Percentiles rank a stretch among this genome's conserved stretches.
These are phyloP conservation scores for Pyrrhosoma nymphula DNA, from an alignment of 2,888 invertebrate genomes.

Conservation along the genomic window DNA sequence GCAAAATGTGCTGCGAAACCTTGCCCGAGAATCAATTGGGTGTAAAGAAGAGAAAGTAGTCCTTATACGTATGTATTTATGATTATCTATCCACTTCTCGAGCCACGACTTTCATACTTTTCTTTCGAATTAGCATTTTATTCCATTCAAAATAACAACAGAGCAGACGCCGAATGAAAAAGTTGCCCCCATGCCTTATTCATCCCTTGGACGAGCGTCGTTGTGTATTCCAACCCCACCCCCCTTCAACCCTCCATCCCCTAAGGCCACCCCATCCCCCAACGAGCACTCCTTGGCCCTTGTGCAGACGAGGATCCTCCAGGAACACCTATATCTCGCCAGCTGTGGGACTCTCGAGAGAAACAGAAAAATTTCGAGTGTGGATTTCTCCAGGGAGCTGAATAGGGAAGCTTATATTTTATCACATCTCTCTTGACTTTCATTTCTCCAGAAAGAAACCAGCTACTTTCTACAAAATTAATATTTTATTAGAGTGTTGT, in stretches of 20 bases:
- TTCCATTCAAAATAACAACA: background rate
- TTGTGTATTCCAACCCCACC: background rate
- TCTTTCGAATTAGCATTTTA: constrained; percentile 4
- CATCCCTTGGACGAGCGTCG: background rate
- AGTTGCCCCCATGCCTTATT: constrained; percentile 1
- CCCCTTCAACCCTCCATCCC: background rate
- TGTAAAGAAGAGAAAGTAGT: background rate
- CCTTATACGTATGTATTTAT: background rate
- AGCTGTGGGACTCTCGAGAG: background rate
- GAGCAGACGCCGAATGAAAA: background rate
- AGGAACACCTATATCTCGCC: background rate
- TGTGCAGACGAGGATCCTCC: background rate
- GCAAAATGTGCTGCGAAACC: background rate
- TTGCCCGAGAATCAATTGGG: background rate
- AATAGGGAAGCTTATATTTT: background rate
- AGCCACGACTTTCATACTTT: background rate
- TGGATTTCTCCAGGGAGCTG: background rate
- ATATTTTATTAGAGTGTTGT: background rate
- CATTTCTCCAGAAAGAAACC: background rate
- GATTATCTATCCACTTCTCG: background rate
- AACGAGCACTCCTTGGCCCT: background rate
- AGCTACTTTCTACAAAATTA: background rate
- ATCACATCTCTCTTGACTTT: background rate
- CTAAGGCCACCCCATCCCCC: background rate
- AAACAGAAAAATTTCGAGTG: background rate